Evolutionary conservation across 2,113 vertebrate genomes (phyloP), one percentile per base, ranked within the genome.

Genomic region (Tor tambroides): DNA sequence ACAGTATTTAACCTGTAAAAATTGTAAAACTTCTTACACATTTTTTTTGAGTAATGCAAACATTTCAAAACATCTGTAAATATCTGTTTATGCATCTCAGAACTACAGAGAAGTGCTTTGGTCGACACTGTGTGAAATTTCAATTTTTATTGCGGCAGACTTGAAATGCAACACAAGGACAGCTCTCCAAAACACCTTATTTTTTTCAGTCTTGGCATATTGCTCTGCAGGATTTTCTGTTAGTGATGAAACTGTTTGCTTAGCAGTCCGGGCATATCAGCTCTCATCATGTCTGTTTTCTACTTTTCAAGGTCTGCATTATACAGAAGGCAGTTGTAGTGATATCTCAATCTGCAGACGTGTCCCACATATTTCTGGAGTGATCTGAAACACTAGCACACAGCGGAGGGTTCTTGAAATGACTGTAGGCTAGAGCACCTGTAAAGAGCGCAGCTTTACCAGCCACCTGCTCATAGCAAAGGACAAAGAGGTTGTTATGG

Each of bases 401-500:
- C n/a, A 21, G 54, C 23, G 30, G 54, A 77, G 17, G 30, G 17
- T 63, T 80, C 61, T 65, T 81, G 79, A 65, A 65, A 51, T 32
- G 26, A 51, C 41, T 71, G 63, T 69, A 71, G 61, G 43, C 49
- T 51, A 51, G 41, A 83, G 63, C 80, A 49, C 63, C 38, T 83
- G 80, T 69, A 83, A 51, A 19, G n/a, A 11, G n/a, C 49, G 14
- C 14, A 51, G 49, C 49, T 51, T 51, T 17, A 51, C 61, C 63
- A 71, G 82, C 30, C 69, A 84, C 82, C 82, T 84, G 82, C 82
- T 26, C 67, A 32, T 74, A 61, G 69, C 69, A 84, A 46, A 87
- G 87, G 86, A 86, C 86, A 81, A 85, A 90, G 87, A 86, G 88
- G 84, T 90, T 83, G 74, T 85, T 81, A 82, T 56, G 63, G 63